These are phyloP conservation scores for Macquaria ambigua DNA, from an alignment of 2,113 vertebrate species.

Conservation along the genomic window DNA sequence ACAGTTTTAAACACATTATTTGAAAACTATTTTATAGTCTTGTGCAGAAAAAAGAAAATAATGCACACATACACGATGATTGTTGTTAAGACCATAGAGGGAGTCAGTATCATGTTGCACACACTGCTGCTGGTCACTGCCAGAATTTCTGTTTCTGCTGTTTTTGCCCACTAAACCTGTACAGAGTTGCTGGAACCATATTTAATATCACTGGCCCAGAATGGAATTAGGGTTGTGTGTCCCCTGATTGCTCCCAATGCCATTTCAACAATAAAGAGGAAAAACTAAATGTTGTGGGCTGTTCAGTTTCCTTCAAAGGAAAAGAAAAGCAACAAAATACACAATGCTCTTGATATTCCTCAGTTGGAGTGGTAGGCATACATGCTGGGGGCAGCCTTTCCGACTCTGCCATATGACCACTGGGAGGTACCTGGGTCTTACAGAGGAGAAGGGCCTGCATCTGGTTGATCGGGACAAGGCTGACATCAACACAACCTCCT, in stretches of 20 bases:
- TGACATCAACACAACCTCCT: conserved; percentile 90
- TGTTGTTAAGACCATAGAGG: neutral
- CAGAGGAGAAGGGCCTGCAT: conserved; percentile 90
- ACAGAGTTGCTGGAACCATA: neutral
- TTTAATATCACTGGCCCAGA: conserved; percentile 18
- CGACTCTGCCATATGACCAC: conserved; percentile 93
- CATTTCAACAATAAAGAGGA: neutral
- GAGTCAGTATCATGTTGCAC: neutral
- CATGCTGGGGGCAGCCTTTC: conserved; percentile 93
- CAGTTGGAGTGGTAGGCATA: conserved; percentile 96
- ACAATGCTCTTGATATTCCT: conserved; percentile 14
- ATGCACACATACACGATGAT: neutral
- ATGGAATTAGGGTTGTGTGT: neutral
- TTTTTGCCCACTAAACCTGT: neutral
- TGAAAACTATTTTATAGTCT: neutral
- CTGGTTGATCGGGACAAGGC: conserved; percentile 92
- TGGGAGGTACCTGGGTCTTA: conserved; percentile 92
- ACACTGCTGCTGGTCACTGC: neutral
- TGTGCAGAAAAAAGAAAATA: neutral
- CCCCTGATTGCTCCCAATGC: neutral
- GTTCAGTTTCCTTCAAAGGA: neutral
- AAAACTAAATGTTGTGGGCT: neutral
- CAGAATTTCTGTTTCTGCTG: neutral
- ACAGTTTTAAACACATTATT: neutral
- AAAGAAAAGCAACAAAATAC: neutral